Percentiles rank a stretch among this genome's conserved stretches.
Evolutionary conservation across 37 sponge, comb jelly and placozoan species (phyloP).

Genomic region (Chondrosia reniformis): DNA sequence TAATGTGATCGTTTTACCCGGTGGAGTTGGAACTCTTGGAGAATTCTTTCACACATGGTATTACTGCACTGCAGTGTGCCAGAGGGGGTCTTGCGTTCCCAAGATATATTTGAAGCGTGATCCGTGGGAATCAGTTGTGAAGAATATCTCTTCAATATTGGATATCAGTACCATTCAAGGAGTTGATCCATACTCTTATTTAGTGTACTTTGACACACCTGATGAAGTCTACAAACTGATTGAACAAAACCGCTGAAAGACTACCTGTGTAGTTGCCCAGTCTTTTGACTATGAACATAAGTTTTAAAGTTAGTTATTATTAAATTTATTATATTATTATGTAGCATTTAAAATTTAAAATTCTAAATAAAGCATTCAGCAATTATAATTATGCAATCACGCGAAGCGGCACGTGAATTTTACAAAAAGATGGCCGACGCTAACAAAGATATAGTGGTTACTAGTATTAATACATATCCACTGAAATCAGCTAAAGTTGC

Average conservation of each 20-base stretch:
- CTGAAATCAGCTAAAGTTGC: conserved; percentile 72
- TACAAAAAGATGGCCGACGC: conserved; percentile 7
- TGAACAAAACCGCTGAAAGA: no score
- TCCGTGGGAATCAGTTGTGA: conserved; percentile 34
- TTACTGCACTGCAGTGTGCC: conserved; percentile 5
- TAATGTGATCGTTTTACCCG: conserved; percentile 52
- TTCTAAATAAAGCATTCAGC: no score
- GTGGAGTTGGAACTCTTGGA: conserved; percentile 64
- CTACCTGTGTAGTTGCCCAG: no score
- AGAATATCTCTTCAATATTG: background rate
- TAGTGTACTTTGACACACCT: conserved; percentile 20
- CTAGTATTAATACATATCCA: conserved; percentile 60
- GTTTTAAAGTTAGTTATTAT: no score
- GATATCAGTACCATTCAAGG: background rate
- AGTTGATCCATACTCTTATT: background rate
- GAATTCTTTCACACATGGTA: conserved; percentile 62
- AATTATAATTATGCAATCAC: no score
- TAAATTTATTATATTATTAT: no score
- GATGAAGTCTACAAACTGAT: conserved; percentile 31
- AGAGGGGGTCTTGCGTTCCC: conserved; percentile 21
- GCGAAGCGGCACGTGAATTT: no score
- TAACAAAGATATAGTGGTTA: conserved; percentile 7
- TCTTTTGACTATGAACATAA: no score
- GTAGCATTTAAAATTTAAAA: no score
- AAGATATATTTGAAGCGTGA: conserved; percentile 40